Percentiles rank a stretch among this genome's conserved stretches.
phyloP scores from a whole-genome alignment of 2,888 invertebrate genomes.

The Orchesellides sinensis region DNA sequence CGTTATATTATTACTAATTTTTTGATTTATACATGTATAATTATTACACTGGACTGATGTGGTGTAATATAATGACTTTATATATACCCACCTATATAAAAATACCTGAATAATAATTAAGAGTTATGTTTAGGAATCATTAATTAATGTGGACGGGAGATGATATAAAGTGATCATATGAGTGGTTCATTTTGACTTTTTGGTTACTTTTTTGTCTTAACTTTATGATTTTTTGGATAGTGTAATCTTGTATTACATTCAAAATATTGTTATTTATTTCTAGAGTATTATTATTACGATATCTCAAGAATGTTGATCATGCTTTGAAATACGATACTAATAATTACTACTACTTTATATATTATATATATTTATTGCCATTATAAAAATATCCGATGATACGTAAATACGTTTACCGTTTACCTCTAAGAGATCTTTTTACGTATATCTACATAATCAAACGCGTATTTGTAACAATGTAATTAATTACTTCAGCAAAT shows the following conservation, averaged over 20 bases:
- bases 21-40: slow-evolving; percentile 2
- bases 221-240: no score
- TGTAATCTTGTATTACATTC: slow-evolving; percentile 12
- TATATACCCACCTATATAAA: slow-evolving; percentile 23
- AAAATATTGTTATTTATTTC: slow-evolving; percentile 14
- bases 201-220: slow-evolving; percentile 12
- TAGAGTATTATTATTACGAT: slow-evolving; percentile 27
- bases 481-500: no score
- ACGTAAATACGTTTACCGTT: no score
- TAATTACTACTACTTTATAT: not conserved
- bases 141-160: no score
- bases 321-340: not conserved
- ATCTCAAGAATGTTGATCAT: slow-evolving; percentile 43
- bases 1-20: not conserved
- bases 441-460: no score
- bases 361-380: not conserved
- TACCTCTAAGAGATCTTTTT: no score
- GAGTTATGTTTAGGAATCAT: no score
- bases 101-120: not conserved
- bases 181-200: slow-evolving; percentile 41
- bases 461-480: no score
- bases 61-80: slow-evolving; percentile 24
- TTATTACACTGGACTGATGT: slow-evolving; percentile 45
- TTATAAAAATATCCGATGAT: not conserved
- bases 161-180: not conserved